Evolutionary conservation across 2,113 vertebrate species (phyloP), one percentile per base, ranked within the genome.

Genomic region (Sigmodon hispidus): DNA sequence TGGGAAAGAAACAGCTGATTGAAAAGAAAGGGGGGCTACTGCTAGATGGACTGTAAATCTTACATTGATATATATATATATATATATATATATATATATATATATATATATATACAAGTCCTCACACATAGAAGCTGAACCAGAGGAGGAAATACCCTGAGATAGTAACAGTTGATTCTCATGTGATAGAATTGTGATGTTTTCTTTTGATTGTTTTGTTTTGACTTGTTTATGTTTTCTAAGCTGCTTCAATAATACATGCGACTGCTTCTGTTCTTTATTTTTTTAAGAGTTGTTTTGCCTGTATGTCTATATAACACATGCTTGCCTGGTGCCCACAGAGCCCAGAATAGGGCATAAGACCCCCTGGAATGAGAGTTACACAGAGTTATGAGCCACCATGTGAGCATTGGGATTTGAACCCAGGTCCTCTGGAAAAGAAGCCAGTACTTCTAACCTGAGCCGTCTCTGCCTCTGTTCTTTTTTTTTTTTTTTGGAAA

Each of bases 191-290:
- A 83, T n/a, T 75, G 1, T 52, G 50, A 50, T 36, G 8, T 77
- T 93, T 87, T 52, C 34, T 52, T 81, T 96, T 43, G 31, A 61
- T 40, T 87, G 89, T 75, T 85, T 63, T 7, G 55, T 52, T 83
- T 94, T 88, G 73, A 79, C 21, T 80, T 96, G 65, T 76, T 43
- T 65, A 12, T 59, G 43, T 81, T 94, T 94, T 94, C 3, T 85
- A 31, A 61, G 83, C 91, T 96, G 83, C 91, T 96, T 96, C 65
- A 40, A 0, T 87, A 90, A 45, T 12, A 10, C 70, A 21, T 12
- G 26, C 2, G 17, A 6, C 59, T 88, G 0, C 65, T 59, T 94
- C 59, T 90, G 21, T 67, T 81, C 73, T 90, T 94, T 96, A 77
- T 84, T 9, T 36, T 72, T 22, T 72, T 70, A 67, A n/a, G 5